Evolutionary conservation across 2,888 invertebrate genomes (phyloP).

Genomic region (Chymomyza fuscimana): DNA sequence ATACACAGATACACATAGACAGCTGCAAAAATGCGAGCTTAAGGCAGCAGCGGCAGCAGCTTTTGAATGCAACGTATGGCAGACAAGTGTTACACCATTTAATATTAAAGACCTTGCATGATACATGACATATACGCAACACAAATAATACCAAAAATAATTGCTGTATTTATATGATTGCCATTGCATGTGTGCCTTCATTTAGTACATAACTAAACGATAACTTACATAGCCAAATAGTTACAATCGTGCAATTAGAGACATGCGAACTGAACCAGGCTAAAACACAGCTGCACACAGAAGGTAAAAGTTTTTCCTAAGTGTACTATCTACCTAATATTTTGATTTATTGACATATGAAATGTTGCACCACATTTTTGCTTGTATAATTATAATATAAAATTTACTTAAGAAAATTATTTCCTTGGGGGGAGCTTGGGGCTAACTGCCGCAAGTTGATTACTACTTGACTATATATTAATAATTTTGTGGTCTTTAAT

Average conservation of each 20-base stretch:
- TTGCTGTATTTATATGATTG: slow-evolving; percentile 51
- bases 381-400: too few species aligned
- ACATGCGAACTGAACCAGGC: neutral
- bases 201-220: slow-evolving; percentile 32
- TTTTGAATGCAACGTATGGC: slow-evolving; percentile 35
- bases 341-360: too few species aligned
- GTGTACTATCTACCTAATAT: too few species aligned
- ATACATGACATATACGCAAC: slow-evolving; percentile 53
- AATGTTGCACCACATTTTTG: too few species aligned
- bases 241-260: slow-evolving; percentile 8
- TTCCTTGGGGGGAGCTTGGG: too few species aligned
- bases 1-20: slow-evolving; percentile 21
- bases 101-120: slow-evolving; percentile 19
- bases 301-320: neutral
- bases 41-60: neutral
- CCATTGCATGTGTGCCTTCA: slow-evolving; percentile 41
- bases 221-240: slow-evolving; percentile 39
- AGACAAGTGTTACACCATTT: slow-evolving; percentile 19
- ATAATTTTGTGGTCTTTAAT: too few species aligned
- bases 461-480: too few species aligned
- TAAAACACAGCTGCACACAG: neutral
- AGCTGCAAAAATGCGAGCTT: slow-evolving; percentile 15
- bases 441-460: too few species aligned
- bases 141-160: slow-evolving; percentile 34
- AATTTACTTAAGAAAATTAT: too few species aligned